Evolutionary conservation across 2,113 vertebrate genomes (phyloP).

Genomic region (Muntiacus muntjak): DNA sequence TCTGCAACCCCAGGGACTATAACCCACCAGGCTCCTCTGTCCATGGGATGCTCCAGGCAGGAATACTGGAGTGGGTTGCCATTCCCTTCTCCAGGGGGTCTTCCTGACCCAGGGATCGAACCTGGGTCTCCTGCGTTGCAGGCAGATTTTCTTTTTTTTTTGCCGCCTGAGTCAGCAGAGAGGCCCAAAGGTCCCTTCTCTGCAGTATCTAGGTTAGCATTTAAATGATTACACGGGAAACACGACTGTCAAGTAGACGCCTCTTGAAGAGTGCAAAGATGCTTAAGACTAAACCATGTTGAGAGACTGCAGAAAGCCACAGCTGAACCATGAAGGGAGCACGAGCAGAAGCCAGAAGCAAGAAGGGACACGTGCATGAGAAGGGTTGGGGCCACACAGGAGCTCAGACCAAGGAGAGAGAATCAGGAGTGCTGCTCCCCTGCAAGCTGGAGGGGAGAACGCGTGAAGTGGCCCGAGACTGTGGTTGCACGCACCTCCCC

Average conservation of each 20-base stretch:
- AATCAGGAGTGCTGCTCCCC: accelerated
- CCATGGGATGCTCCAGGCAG: too few species aligned
- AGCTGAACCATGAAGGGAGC: background rate
- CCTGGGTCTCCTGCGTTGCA: too few species aligned
- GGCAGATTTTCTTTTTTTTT: too few species aligned
- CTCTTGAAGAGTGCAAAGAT: background rate
- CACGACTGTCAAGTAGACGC: accelerated
- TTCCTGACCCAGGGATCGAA: too few species aligned
- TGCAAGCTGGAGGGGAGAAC: accelerated
- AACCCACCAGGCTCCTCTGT: too few species aligned
- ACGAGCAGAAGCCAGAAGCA: background rate
- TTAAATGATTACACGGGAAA: background rate
- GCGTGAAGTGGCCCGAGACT: too few species aligned
- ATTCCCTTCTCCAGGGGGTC: too few species aligned
- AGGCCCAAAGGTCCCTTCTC: background rate
- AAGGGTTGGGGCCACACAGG: background rate
- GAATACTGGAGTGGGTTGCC: too few species aligned
- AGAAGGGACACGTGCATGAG: background rate
- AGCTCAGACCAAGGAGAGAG: background rate
- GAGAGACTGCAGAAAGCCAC: background rate
- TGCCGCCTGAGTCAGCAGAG: too few species aligned
- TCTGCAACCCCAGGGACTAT: too few species aligned
- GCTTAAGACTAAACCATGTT: background rate
- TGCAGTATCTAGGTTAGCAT: background rate
- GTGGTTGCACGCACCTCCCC: accelerated